These are phyloP conservation scores for Diabrotica balteata DNA, from an alignment of 2,888 invertebrate species.

Conservation along the genomic window DNA sequence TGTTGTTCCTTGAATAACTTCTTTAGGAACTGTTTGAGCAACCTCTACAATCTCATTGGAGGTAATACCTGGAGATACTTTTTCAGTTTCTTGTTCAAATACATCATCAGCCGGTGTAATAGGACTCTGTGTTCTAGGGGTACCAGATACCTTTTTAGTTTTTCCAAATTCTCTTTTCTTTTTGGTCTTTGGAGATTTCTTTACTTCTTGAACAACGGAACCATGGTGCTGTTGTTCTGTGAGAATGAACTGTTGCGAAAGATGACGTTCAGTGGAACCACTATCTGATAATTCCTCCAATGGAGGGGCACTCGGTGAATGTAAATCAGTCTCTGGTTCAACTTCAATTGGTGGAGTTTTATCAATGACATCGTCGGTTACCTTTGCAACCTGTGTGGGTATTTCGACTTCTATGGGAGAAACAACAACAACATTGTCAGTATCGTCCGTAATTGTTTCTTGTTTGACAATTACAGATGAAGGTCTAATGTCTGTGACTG, in stretches of 20 bases:
- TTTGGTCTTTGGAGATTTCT: conserved; percentile 31
- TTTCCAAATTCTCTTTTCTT: conserved; percentile 43
- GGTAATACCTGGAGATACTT: background rate
- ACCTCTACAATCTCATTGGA: background rate
- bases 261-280: conserved; percentile 10
- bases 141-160: conserved; percentile 32
- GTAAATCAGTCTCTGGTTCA: conserved; percentile 5
- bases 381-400: background rate
- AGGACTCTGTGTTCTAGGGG: conserved; percentile 38
- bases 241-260: conserved; percentile 17
- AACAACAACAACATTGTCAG: background rate
- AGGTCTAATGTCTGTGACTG: background rate
- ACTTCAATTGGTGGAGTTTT: conserved; percentile 8
- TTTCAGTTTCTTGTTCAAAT: conserved; percentile 1
- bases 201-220: conserved; percentile 21
- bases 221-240: conserved; percentile 21
- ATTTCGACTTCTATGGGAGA: background rate
- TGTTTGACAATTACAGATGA: conserved; percentile 17
- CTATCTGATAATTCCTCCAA: conserved; percentile 17
- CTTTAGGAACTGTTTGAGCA: conserved; percentile 4
- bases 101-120: conserved; percentile 18
- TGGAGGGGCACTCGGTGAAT: conserved; percentile 23
- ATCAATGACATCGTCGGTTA: background rate
- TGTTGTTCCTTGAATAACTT: conserved; percentile 10
- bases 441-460: conserved; percentile 2